Percentiles rank a stretch among this genome's conserved stretches.
Evolutionary conservation across 2,888 invertebrate genomes (phyloP).

Genomic region (Platycnemis pennipes): DNA sequence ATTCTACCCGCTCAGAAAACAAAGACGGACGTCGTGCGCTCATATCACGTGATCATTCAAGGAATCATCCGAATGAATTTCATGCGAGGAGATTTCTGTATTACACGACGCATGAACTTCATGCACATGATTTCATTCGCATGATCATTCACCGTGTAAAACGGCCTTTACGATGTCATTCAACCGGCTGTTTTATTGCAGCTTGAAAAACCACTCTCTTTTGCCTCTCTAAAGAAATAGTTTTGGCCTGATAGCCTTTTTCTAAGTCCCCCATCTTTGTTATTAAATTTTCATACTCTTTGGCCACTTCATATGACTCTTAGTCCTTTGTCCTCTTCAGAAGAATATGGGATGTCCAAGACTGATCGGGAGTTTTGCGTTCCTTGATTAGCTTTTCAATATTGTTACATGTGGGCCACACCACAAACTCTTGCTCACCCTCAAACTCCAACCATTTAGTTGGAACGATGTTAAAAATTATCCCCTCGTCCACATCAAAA

Average conservation of each 20-base stretch:
- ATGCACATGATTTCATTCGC: too few species aligned
- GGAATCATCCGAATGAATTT: too few species aligned
- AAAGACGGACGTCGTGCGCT: too few species aligned
- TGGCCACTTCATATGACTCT: background rate
- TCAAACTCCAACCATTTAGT: background rate
- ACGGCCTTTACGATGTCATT: background rate
- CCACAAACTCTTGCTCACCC: background rate
- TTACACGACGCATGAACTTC: too few species aligned
- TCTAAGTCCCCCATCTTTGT: background rate
- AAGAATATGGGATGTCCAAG: background rate
- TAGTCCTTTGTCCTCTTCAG: background rate
- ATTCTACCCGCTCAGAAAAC: too few species aligned
- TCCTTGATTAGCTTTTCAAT: background rate
- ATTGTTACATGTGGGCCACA: background rate
- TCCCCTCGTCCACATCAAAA: background rate
- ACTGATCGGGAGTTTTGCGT: background rate
- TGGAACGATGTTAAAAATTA: background rate
- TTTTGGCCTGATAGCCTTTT: background rate
- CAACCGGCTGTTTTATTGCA: background rate
- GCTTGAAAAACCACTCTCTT: background rate
- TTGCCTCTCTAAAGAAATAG: background rate
- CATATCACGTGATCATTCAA: too few species aligned
- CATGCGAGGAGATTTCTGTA: too few species aligned
- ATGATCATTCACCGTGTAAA: too few species aligned
- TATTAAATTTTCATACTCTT: background rate